phyloP scores from a whole-genome alignment of 2,113 vertebrate species.

The Phylloscopus trochiloides region DNA sequence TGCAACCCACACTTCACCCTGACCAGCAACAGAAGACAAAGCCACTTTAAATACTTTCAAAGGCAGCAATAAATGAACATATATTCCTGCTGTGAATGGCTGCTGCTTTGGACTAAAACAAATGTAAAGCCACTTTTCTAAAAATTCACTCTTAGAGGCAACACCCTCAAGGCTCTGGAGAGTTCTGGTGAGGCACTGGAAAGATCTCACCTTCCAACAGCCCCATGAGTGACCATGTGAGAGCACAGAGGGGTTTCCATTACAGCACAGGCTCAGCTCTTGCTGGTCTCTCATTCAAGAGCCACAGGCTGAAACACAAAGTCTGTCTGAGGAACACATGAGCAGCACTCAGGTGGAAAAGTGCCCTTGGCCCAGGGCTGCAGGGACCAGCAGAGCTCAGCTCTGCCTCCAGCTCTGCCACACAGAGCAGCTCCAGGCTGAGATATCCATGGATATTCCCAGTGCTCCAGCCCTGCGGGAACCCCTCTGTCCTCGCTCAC shows the following conservation, averaged over 20 bases:
- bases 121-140: neutral
- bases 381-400: neutral
- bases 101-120: neutral
- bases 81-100: neutral
- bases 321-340: neutral
- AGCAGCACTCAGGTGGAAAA: neutral
- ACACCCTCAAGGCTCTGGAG: neutral
- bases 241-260: neutral
- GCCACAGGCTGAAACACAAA: neutral
- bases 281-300: neutral
- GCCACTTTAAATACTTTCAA: neutral
- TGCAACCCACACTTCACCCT: neutral
- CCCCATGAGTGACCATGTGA: accelerated
- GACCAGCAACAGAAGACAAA: neutral
- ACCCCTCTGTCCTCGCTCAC: neutral
- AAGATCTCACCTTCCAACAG: neutral
- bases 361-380: neutral
- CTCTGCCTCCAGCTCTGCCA: neutral
- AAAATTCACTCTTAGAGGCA: neutral
- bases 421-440: neutral
- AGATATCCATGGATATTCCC: neutral
- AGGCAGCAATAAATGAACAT: neutral
- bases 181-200: neutral
- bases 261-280: neutral
- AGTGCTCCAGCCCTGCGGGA: neutral